Evolutionary conservation across 2,888 invertebrate species (phyloP).

Genomic region (Lithophane leautieri): DNA sequence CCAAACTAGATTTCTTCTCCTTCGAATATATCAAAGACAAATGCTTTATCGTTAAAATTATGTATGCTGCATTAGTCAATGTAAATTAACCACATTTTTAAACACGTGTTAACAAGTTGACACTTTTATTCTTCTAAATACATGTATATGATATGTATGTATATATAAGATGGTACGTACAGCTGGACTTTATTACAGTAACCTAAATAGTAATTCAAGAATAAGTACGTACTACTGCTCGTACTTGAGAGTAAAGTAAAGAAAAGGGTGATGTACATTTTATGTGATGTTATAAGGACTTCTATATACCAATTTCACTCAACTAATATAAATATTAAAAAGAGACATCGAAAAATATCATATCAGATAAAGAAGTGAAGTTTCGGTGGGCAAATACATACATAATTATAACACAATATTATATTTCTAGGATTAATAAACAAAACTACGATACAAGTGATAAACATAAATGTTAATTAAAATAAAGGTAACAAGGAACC

Average conservation of each 20-base stretch:
- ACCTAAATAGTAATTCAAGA: neutral
- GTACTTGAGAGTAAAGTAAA: neutral
- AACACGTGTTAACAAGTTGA: neutral
- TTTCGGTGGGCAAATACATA: neutral
- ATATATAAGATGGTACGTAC: neutral
- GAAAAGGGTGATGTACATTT: neutral
- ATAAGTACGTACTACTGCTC: neutral
- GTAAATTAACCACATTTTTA: neutral
- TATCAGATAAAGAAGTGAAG: neutral
- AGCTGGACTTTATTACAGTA: neutral
- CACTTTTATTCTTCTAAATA: conserved; percentile 16
- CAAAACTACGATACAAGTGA: neutral
- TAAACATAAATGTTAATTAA: neutral
- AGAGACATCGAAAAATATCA: neutral
- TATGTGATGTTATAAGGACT: neutral
- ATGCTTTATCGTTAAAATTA: neutral
- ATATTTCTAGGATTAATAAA: neutral
- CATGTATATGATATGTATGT: no score
- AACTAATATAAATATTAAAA: neutral
- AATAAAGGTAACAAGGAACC: neutral
- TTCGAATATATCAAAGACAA: neutral
- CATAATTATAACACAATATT: neutral
- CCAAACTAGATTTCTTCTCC: neutral
- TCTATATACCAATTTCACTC: no score
- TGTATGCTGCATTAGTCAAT: neutral